Evolutionary conservation across 2,113 vertebrate species (phyloP).

Genomic region (Abramis brama): DNA sequence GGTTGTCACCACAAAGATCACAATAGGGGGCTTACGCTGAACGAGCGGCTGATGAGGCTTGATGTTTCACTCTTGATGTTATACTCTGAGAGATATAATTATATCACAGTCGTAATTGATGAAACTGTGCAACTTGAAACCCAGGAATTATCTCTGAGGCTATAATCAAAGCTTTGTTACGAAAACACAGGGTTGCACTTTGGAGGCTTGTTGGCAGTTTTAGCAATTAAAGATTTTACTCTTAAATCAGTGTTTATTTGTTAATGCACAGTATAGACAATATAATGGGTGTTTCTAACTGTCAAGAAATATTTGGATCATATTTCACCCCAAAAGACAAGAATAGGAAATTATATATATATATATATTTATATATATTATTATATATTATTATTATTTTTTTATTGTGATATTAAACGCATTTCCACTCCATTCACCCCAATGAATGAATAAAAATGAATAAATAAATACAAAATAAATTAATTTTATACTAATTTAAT

Average conservation of each 20-base stretch:
- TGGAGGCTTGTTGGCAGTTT: not conserved
- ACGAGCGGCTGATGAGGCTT: not conserved
- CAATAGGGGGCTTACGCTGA: not conserved
- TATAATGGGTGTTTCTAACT: not conserved
- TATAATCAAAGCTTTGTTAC: conserved; percentile 17
- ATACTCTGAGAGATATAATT: conserved; percentile 14
- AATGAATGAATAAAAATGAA: too few relatives aligned
- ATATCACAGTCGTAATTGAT: conserved; percentile 15
- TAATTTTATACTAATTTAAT: too few relatives aligned
- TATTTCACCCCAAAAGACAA: not conserved
- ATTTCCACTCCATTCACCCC: too few relatives aligned
- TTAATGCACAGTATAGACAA: not conserved
- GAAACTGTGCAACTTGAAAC: not conserved
- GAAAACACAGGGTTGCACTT: not conserved
- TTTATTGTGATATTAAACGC: too few relatives aligned
- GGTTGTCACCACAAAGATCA: conserved; percentile 4
- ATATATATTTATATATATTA: too few relatives aligned
- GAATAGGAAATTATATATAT: not conserved
- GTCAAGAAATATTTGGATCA: not conserved
- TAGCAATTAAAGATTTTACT: not conserved
- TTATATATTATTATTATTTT: not conserved
- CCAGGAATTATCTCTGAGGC: conserved; percentile 3
- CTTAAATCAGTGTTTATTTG: not conserved
- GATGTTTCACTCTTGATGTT: conserved; percentile 21
- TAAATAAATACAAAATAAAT: too few relatives aligned